These are phyloP conservation scores for Phaedon cochleariae DNA, from an alignment of 2,888 invertebrate species.

Conservation along the genomic window DNA sequence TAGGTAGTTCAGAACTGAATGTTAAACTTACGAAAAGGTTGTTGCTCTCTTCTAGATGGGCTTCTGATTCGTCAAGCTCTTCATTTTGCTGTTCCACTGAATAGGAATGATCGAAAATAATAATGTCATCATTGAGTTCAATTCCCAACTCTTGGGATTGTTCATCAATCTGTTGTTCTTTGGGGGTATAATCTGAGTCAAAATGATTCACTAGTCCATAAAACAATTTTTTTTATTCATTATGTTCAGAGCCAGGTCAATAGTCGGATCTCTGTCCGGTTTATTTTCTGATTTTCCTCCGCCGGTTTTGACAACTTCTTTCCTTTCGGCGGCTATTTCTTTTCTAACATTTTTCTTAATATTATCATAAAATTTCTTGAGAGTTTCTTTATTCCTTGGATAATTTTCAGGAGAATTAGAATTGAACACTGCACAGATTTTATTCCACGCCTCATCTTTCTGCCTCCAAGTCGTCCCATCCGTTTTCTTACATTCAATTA, in stretches of 20 bases:
- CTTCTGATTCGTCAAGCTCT: no score
- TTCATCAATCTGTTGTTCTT: no score
- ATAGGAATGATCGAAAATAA: no score
- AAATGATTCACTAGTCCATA: not conserved
- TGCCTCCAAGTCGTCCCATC: conserved; percentile 16
- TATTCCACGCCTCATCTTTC: conserved; percentile 8
- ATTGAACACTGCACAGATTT: not conserved
- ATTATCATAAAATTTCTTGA: not conserved
- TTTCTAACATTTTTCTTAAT: not conserved
- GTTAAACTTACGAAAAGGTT: no score
- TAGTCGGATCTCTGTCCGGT: not conserved
- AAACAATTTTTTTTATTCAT: conserved; percentile 1
- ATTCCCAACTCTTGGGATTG: no score
- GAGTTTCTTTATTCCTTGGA: not conserved
- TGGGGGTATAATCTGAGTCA: not conserved
- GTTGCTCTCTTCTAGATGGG: no score
- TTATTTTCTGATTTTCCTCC: no score
- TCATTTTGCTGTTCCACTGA: no score
- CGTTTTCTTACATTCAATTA: conserved; percentile 17
- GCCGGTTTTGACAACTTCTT: not conserved
- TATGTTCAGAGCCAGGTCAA: not conserved
- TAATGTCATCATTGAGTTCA: no score
- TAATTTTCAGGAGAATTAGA: not conserved
- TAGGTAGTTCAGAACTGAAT: no score
- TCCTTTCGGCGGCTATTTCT: conserved; percentile 2